A percentile compares a stretch with the other conserved stretches of the same genome.
phyloP scores from a whole-genome alignment of 1,140 invertebrate species.

The Campoletis sonorensis region DNA sequence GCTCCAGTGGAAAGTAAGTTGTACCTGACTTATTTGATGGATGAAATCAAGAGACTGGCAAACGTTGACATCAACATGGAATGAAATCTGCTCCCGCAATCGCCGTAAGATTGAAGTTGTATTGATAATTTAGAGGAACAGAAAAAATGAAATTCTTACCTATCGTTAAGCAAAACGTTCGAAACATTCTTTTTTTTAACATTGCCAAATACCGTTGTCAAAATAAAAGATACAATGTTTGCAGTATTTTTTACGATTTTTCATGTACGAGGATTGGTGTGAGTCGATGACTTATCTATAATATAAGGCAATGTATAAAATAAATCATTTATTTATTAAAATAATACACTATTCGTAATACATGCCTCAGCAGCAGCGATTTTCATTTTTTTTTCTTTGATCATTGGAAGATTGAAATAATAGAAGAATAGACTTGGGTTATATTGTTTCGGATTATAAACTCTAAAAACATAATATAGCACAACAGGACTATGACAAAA shows the following conservation, averaged over 20 bases:
- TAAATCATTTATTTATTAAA: conserved; percentile 44
- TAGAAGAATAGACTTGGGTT: conserved; percentile 30
- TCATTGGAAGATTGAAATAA: conserved; percentile 43
- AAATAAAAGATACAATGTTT: background rate
- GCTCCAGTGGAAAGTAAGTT: conserved; percentile 86
- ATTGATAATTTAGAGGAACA: background rate
- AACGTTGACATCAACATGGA: conserved; percentile 71
- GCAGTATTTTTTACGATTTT: background rate
- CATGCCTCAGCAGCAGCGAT: conserved; percentile 22
- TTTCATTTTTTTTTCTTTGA: conserved; percentile 15
- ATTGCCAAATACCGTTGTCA: too few species aligned
- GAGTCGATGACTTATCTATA: background rate
- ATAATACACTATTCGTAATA: conserved; percentile 39
- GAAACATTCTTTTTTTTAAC: background rate
- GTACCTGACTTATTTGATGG: conserved; percentile 83
- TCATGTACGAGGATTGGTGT: background rate
- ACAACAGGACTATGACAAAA: conserved; percentile 39
- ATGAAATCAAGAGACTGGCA: conserved; percentile 80
- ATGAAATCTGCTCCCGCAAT: background rate
- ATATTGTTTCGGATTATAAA: conserved; percentile 29
- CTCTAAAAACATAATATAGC: conserved; percentile 35
- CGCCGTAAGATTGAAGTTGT: background rate
- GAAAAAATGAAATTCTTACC: background rate
- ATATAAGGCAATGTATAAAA: conserved; percentile 33
- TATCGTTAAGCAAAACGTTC: background rate